These are phyloP conservation scores for Malthinus flaveolus DNA, from an alignment of 2,888 invertebrate species.

Conservation along the genomic window DNA sequence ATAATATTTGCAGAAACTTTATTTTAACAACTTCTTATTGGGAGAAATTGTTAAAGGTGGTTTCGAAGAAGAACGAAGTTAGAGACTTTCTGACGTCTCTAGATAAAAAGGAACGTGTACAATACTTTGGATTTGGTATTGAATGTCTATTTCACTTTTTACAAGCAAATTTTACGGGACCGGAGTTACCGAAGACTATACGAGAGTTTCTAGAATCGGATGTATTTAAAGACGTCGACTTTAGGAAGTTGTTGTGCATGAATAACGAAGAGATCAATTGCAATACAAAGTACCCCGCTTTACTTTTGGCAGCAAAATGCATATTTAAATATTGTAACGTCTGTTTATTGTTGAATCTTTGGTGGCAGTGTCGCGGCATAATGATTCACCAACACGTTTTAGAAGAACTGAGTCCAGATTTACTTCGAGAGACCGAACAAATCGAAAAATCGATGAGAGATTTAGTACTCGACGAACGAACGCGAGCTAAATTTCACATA, in stretches of 20 bases:
- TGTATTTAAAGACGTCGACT: slow-evolving; percentile 56
- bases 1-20: background rate
- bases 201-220: slow-evolving; percentile 50
- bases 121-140: slow-evolving; percentile 59
- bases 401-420: slow-evolving; percentile 72
- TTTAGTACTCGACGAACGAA: slow-evolving; percentile 45
- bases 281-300: slow-evolving; percentile 63
- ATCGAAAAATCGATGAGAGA: slow-evolving; percentile 48
- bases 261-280: slow-evolving; percentile 71
- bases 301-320: slow-evolving; percentile 52
- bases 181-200: slow-evolving; percentile 53
- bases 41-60: slow-evolving; percentile 31
- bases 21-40: slow-evolving; percentile 22
- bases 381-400: slow-evolving; percentile 75
- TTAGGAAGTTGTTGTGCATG: slow-evolving; percentile 54
- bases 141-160: slow-evolving; percentile 73
- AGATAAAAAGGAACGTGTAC: slow-evolving; percentile 54
- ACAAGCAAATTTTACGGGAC: slow-evolving; percentile 83
- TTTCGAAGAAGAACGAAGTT: slow-evolving; percentile 30
- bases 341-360: slow-evolving; percentile 54
- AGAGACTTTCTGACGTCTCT: slow-evolving; percentile 36
- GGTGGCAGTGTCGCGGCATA: slow-evolving; percentile 78
- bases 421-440: slow-evolving; percentile 63
- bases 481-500: slow-evolving; percentile 56
- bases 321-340: slow-evolving; percentile 50